Evolutionary conservation across 2,888 invertebrate genomes (phyloP).

Genomic region (Germaria angustata): DNA sequence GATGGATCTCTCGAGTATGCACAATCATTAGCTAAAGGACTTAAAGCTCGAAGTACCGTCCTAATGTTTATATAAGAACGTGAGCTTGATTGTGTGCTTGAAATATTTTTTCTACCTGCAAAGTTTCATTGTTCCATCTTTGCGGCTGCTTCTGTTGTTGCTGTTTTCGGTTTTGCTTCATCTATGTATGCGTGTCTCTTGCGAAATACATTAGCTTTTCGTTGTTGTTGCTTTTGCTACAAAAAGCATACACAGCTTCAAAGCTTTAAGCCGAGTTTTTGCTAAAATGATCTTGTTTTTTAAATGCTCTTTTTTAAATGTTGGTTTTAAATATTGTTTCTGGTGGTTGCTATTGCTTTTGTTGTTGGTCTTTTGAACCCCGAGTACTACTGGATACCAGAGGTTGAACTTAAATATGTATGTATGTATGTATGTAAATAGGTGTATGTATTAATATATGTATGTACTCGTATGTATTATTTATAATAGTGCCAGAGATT

Average conservation of each 20-base stretch:
- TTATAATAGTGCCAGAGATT: constrained; percentile 1
- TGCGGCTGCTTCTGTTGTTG: constrained; percentile 14
- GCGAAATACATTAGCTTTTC: not conserved
- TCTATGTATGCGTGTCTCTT: not conserved
- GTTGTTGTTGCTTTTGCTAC: not conserved
- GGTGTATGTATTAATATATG: too few relatives aligned
- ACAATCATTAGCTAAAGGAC: too few relatives aligned
- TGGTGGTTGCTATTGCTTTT: constrained; percentile 3
- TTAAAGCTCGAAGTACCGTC: too few relatives aligned
- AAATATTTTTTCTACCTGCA: constrained; percentile 33
- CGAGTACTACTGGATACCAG: not conserved
- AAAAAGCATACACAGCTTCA: constrained; percentile 6
- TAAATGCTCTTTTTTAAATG: not conserved
- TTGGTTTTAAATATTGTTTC: constrained; percentile 19
- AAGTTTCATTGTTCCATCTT: constrained; percentile 27
- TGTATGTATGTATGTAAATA: too few relatives aligned
- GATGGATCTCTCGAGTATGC: too few relatives aligned
- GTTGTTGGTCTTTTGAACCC: constrained; percentile 18
- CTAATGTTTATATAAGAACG: not conserved
- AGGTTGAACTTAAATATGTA: constrained; percentile 6
- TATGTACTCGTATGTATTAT: too few relatives aligned
- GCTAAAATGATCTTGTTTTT: not conserved
- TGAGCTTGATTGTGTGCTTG: not conserved
- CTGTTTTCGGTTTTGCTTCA: not conserved
- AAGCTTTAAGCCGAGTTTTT: constrained; percentile 19